These are phyloP conservation scores for Leptonema lineaticorne DNA, from an alignment of 1,140 invertebrate species.

Conservation along the genomic window DNA sequence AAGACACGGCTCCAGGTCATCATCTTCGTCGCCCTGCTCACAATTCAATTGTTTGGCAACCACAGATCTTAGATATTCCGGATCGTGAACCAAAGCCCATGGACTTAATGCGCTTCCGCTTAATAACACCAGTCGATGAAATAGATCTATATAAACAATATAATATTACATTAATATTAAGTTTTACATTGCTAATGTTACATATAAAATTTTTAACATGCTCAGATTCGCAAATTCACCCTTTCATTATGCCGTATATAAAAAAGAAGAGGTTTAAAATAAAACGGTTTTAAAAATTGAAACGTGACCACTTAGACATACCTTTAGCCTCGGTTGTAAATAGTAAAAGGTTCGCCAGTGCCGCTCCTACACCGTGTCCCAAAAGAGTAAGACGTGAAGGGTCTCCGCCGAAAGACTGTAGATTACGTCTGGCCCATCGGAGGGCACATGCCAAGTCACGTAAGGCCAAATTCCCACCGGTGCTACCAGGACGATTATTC, in stretches of 20 bases:
- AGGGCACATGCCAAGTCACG: slow-evolving; percentile 75
- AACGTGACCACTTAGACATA: too few relatives aligned
- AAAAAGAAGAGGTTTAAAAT: too few relatives aligned
- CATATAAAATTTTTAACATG: too few relatives aligned
- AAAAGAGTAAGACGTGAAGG: slow-evolving; percentile 77
- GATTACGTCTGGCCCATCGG: slow-evolving; percentile 75
- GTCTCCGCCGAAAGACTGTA: slow-evolving; percentile 80
- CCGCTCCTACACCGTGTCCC: slow-evolving; percentile 84
- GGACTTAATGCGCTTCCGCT: slow-evolving; percentile 86
- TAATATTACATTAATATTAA: too few relatives aligned
- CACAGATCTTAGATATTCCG: slow-evolving; percentile 67
- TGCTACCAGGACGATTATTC: slow-evolving; percentile 47
- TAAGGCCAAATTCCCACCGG: slow-evolving; percentile 68
- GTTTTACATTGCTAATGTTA: too few relatives aligned
- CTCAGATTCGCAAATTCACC: too few relatives aligned
- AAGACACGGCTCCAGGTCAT: slow-evolving; percentile 57
- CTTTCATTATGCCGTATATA: too few relatives aligned
- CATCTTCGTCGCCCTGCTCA: slow-evolving; percentile 44
- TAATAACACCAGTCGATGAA: slow-evolving; percentile 81
- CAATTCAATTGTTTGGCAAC: slow-evolving; percentile 73
- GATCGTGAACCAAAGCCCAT: slow-evolving; percentile 76
- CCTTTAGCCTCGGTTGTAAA: slow-evolving; percentile 72
- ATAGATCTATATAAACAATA: slow-evolving; percentile 64
- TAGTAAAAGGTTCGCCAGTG: slow-evolving; percentile 80
- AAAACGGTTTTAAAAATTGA: too few relatives aligned